Evolutionary conservation across 2,113 vertebrate genomes (phyloP), one percentile per base, ranked within the genome.

Genomic region (Lynx canadensis): DNA sequence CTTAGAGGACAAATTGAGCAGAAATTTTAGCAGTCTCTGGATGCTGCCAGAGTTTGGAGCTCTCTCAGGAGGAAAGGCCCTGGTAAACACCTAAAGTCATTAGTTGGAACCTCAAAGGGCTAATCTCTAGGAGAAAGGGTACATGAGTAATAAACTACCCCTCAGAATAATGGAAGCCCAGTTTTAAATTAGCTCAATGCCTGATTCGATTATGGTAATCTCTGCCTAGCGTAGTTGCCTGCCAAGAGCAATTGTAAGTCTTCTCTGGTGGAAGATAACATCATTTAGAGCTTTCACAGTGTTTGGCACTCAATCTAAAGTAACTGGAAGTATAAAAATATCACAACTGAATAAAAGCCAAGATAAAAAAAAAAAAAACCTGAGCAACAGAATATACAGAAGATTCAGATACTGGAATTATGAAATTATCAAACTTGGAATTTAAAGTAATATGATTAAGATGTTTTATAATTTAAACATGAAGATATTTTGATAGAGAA

Each of bases 241-340:
- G 85, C 60, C 82, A 78, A 86, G 55, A 89, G 33, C 45, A 86
- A 88, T 86, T 68, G 8, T 89, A 91, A 95, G 93, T 96, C 14
- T 3, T 96, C 69, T 87, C 38, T 94, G 57, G 60, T 85, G 36
- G 50, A 94, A 83, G 88, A 95, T 79, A 95, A 85, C n/a, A 36
- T 18, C 36, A 95, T 82, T 86, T 27, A 82, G 57, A 91, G 19
- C 1, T 93, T 95, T 81, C 7, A 66, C 63, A 71, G 18, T 83
- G 80, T 69, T 97, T 97, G 80, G n/a, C n/a, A 82, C 21, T 91
- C 38, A 89, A 31, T 71, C 33, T 92, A 93, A 85, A 96, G 71
- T 91, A 89, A 78, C 29, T 78, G 80, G 4, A 86, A 68, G 21
- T 86, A 71, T 73, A 80, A 79, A 92, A 92, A 93, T 50, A 79